Evolutionary conservation across 2,113 vertebrate species (phyloP).

Genomic region (Clinocottus analis): DNA sequence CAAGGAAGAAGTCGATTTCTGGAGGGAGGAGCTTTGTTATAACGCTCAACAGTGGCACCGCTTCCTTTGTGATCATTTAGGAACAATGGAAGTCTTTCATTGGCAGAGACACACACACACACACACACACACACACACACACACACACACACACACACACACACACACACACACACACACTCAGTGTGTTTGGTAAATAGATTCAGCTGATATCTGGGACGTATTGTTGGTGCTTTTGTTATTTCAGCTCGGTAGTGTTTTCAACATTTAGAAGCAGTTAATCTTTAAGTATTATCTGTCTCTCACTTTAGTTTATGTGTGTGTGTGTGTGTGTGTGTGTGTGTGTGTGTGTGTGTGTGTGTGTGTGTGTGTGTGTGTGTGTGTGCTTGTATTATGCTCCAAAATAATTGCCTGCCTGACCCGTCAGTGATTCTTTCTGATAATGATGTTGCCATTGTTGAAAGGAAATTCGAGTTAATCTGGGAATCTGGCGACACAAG

Average conservation of each 20-base stretch:
- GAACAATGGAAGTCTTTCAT: conserved; percentile 38
- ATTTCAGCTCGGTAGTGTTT: conserved; percentile 1
- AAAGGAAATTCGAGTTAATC: neutral
- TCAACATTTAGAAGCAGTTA: conserved; percentile 1
- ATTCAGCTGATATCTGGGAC: conserved; percentile 20
- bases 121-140: neutral
- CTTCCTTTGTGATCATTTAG: conserved; percentile 6
- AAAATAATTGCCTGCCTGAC: neutral
- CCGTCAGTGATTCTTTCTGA: neutral
- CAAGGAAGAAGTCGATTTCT: neutral
- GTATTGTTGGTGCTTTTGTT: conserved; percentile 16
- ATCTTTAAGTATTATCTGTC: neutral
- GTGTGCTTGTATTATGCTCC: neutral
- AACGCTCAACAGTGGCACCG: neutral
- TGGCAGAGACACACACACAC: conserved; percentile 10
- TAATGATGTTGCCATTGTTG: neutral
- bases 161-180: too few species aligned
- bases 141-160: too few species aligned
- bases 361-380: neutral
- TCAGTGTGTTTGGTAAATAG: neutral
- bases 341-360: neutral
- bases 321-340: neutral
- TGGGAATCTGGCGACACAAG: neutral
- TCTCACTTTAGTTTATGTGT: neutral
- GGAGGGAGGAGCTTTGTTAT: neutral